These are phyloP conservation scores for Boleophthalmus pectinirostris DNA, from an alignment of 2,113 vertebrate species.

Conservation along the genomic window DNA sequence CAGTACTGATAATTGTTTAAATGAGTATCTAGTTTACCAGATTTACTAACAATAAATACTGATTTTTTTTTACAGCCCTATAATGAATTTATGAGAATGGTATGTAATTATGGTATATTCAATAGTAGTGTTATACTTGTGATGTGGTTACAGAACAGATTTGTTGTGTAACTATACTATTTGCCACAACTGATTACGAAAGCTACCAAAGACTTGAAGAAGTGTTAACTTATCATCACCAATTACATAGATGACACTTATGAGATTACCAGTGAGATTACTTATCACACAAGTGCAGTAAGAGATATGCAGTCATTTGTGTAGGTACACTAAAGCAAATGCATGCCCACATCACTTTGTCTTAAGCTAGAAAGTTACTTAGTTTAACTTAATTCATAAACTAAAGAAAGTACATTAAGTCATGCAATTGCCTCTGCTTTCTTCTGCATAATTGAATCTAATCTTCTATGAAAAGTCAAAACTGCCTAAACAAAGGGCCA, in stretches of 20 bases:
- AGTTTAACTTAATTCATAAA: not conserved
- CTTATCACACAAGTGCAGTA: not conserved
- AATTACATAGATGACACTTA: not conserved
- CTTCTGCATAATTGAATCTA: too few species aligned
- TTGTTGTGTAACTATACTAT: not conserved
- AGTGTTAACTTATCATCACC: not conserved
- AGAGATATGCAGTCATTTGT: not conserved
- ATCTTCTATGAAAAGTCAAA: not conserved
- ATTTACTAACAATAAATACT: too few species aligned
- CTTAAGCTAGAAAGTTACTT: not conserved
- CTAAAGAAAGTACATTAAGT: not conserved
- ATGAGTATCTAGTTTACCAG: too few species aligned
- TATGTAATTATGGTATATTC: not conserved
- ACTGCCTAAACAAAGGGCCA: not conserved
- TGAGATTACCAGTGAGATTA: not conserved
- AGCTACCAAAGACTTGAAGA: not conserved
- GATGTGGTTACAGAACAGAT: not conserved
- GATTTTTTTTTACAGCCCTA: not conserved
- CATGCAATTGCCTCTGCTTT: too few species aligned
- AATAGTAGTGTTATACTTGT: not conserved
- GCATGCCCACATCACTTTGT: too few species aligned
- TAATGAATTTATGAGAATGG: not conserved
- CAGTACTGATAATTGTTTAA: too few species aligned
- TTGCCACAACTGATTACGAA: not conserved
- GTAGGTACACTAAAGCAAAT: not conserved